A percentile compares a stretch with the other conserved stretches of the same genome.
phyloP scores from a whole-genome alignment of 2,888 invertebrate genomes.

The Trypoxylon attenuatum region DNA sequence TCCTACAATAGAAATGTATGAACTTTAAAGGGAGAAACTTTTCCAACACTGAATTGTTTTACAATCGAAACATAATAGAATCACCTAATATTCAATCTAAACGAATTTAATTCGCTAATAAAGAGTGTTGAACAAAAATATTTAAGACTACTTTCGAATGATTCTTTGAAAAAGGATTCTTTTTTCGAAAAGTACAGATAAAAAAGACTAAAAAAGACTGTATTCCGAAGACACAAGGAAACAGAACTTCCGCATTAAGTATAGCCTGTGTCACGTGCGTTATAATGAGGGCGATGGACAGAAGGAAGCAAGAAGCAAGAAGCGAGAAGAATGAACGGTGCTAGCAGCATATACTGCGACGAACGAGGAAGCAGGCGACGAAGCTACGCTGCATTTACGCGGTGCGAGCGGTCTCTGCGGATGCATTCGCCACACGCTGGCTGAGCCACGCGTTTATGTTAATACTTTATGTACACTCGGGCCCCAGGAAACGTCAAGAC shows the following conservation, averaged over 20 bases:
- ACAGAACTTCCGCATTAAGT: too few relatives aligned
- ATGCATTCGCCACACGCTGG: not conserved
- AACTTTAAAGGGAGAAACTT: too few relatives aligned
- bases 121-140: too few relatives aligned
- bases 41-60: too few relatives aligned
- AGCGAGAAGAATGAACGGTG: constrained; percentile 1
- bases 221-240: too few relatives aligned
- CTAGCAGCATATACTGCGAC: not conserved
- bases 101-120: too few relatives aligned
- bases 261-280: constrained; percentile 17
- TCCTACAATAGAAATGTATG: too few relatives aligned
- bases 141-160: constrained; percentile 16
- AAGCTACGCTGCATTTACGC: not conserved
- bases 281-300: constrained; percentile 21
- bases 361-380: constrained; percentile 1
- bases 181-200: too few relatives aligned
- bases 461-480: not conserved
- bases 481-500: not conserved
- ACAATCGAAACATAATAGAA: too few relatives aligned
- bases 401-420: not conserved
- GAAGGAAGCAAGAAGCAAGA: constrained; percentile 1
- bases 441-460: not conserved
- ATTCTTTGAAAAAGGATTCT: too few relatives aligned
- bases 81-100: too few relatives aligned
- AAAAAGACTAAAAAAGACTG: too few relatives aligned